Evolutionary conservation across 1,140 invertebrate genomes (phyloP), one percentile per base, ranked within the genome.

Genomic region (Anoplophora glabripennis): DNA sequence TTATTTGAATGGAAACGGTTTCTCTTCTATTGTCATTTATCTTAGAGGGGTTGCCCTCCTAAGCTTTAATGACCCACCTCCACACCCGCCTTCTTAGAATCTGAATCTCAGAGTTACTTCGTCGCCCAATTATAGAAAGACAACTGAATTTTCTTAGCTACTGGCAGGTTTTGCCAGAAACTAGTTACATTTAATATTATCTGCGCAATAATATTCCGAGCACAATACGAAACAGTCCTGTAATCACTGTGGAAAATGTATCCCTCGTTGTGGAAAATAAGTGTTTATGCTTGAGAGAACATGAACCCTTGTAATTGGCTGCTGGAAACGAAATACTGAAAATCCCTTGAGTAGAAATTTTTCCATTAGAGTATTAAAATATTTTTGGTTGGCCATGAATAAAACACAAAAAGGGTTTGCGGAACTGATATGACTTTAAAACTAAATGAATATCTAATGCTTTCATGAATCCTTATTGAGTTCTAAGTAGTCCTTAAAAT

Each of bases 231-330:
- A 45, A 45, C 15, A 18, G 15, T 45, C 10, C 49, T 10, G 36
- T 52, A 52, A 52, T 52, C 49, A 41, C 49, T 17, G 49, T 52
- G 49, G 49, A 52, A 41, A 52, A 41, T 52, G 49, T 52, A 52
- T 38, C 21, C 49, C 28, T 40, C 21, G 49, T 52, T 52, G 49
- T 36, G 49, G 49, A 52, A 52, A 52, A 52, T 52, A 52, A 52
- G 49, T 38, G 40, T 52, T 38, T 35, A 38, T 37, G 49, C 35
- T 52, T 41, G 28, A 40, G 36, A 10, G 49, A n/a, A 36, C 49
- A 52, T 35, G 49, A 52, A 52, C 49, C 49, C 40, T 52, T 52
- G 17, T 41, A 52, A 52, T 52, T 52, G 49, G 36, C 49, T 52
- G 4, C 49, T 10, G 49, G 34, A 40, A 33, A 40, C 17, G 49